Evolutionary conservation across 2,113 vertebrate genomes (phyloP).

Genomic region (Mesembrinibis cayennensis): DNA sequence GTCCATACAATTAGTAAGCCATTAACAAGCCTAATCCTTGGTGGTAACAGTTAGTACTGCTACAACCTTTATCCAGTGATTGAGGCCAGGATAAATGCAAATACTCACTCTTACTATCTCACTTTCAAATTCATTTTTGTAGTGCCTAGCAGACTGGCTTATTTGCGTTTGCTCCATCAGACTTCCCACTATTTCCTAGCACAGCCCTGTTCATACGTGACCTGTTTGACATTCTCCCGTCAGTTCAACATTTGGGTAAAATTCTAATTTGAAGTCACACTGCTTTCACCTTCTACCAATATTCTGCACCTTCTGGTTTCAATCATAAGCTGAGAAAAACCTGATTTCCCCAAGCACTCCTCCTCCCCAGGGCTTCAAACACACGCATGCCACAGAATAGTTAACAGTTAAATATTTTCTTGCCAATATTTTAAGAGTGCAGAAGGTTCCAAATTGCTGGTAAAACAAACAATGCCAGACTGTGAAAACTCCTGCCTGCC

Average conservation of each 20-base stretch:
- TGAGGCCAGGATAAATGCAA: neutral
- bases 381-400: constrained; percentile 61
- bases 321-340: constrained; percentile 62
- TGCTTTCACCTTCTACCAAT: constrained; percentile 57
- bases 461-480: constrained; percentile 86
- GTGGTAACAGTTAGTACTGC: neutral
- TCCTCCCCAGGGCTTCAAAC: constrained; percentile 63
- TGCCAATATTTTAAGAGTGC: constrained; percentile 86
- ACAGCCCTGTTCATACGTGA: neutral
- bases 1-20: neutral
- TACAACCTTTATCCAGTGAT: neutral
- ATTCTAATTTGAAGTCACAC: constrained; percentile 28
- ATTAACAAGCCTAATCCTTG: neutral
- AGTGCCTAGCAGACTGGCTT: neutral
- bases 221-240: constrained; percentile 13
- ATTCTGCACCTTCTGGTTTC: constrained; percentile 61
- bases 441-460: constrained; percentile 86
- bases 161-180: neutral
- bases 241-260: neutral
- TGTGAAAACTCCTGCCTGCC: constrained; percentile 84
- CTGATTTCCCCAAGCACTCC: constrained; percentile 51
- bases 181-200: neutral
- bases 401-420: constrained; percentile 81
- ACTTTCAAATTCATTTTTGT: neutral
- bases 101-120: neutral